Base-by-base conservation (phyloP, 2,888 invertebrate species). In the Amorpha juglandis region DNA sequence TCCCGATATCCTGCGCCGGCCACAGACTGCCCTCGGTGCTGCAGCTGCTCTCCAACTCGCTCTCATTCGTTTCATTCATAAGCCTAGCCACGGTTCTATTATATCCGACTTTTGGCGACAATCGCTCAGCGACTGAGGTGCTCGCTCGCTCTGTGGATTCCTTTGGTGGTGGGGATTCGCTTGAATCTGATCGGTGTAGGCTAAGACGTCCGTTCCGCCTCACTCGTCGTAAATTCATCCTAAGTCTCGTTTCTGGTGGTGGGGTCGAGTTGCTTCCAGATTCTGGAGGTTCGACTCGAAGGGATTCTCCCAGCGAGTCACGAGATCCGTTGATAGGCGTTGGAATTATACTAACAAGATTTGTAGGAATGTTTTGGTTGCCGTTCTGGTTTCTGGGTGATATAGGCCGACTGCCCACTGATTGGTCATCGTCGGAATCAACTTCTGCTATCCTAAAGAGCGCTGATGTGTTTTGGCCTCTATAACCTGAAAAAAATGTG, bases 401-500 rank as follows among this genome's bases (percentile, higher is more conserved):
- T 73, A 88, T 83, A 0, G 92, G 90, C 27, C 87, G 83, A 65
- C 91, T 91, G 72, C 88, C 78, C 1, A 80, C 84, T 4, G 94
- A 91, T 67, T 93, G 94, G 73, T 95, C 95, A 74, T 95, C 95
- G 73, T 95, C 95, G 0, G 95, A 95, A 77, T 95, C 95, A 68
- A 95, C 91, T 85, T 94, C 91, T 67, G 94, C 91, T 83, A 94
- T 92, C 73, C 94, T 86, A 74, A 94, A 94, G 51, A 93, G 74
- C 16, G 88, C 83, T 65, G 90, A 80, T 69, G 87, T 82, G 69
- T 84, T 92, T 80, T 92, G 90, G 42, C 93, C 93, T 64, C 93
- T 86, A 71, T 92, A 93, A 67, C 94, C 93, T 93, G 74, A 2
- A 19, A 58, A 58, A 4, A 19, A 11, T 16, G 19, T 42, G 12